Evolutionary conservation across 2,888 invertebrate species (phyloP).

Genomic region (Lasioglossum zephyrum): DNA sequence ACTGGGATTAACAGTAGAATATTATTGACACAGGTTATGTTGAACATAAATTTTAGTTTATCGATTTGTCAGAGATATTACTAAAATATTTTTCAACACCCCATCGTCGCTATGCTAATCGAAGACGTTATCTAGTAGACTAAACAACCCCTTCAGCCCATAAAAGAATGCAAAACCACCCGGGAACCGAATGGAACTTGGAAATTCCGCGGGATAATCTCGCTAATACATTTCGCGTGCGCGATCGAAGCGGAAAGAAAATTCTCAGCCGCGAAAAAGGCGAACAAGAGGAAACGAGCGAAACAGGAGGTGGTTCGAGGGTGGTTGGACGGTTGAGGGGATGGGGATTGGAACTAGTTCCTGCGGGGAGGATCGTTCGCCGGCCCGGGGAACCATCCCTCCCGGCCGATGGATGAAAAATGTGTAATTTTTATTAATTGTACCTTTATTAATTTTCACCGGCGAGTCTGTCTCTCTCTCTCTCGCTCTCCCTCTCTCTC

Average conservation of each 20-base stretch:
- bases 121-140: background rate
- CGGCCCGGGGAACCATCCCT: slow-evolving; percentile 32
- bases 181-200: background rate
- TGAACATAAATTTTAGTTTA: no score
- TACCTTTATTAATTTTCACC: slow-evolving; percentile 81
- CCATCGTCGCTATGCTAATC: background rate
- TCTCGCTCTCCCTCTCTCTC: slow-evolving; percentile 15
- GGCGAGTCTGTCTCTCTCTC: slow-evolving; percentile 40
- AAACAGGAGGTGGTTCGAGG: slow-evolving; percentile 3
- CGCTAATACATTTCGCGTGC: slow-evolving; percentile 20
- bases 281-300: slow-evolving; percentile 46
- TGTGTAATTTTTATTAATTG: slow-evolving; percentile 83
- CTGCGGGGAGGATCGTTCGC: slow-evolving; percentile 48
- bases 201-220: slow-evolving; percentile 4
- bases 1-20: no score
- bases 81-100: background rate
- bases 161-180: background rate
- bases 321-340: background rate
- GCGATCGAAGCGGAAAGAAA: slow-evolving; percentile 43
- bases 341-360: slow-evolving; percentile 40
- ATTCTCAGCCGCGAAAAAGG: slow-evolving; percentile 50
- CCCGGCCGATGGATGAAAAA: slow-evolving; percentile 79
- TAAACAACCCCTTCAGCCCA: background rate
- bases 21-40: no score
- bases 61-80: no score